Evolutionary conservation across 2,113 vertebrate genomes (phyloP), one percentile per base, ranked within the genome.

Genomic region (Petaurus breviceps): DNA sequence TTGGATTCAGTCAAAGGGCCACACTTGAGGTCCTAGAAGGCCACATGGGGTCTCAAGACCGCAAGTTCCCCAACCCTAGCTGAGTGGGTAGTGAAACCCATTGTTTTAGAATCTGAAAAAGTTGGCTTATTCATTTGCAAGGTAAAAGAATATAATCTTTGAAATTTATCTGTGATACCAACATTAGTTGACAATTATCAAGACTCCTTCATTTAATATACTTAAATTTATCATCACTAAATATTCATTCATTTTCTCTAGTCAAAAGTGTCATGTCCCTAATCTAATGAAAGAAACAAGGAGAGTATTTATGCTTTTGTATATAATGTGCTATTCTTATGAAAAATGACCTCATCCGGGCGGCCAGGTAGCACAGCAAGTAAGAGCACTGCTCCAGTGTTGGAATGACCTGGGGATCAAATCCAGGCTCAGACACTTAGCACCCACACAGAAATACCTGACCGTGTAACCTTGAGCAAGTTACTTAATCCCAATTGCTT

Each of bases 61-160:
- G 4, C 47, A 49, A 4, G 47, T 51, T 51, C 51, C 51, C 51
- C 51, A 51, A 9, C 50, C 7, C 50, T 51, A 90, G 16, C 8
- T 22, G 77, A 84, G 77, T 93, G 94, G 50, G 22, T 68, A 54
- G 23, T 89, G 49, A 94, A 94, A 84, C n/a, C 68, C 19, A 84
- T 23, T 23, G 68, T 43, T 84, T 43, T 8, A 84, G 50, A 22
- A 50, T 53, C 23, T 51, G 49, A 93, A 94, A 93, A 93, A 28
- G 68, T 51, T 51, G 68, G 5, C 7, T 94, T 93, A 51, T 92
- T 94, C 95, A 51, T 57, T 84, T 53, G 31, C 93, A 22, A 92
- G 92, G 3, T 9, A 92, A 92, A 68, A 9, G 92, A 92, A 92
- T 11, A 50, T 91, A 1, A 49, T 93, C 55, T 2, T 91, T 90